These are phyloP conservation scores for Zeus faber DNA, from an alignment of 2,113 vertebrate genomes.

Conservation along the genomic window DNA sequence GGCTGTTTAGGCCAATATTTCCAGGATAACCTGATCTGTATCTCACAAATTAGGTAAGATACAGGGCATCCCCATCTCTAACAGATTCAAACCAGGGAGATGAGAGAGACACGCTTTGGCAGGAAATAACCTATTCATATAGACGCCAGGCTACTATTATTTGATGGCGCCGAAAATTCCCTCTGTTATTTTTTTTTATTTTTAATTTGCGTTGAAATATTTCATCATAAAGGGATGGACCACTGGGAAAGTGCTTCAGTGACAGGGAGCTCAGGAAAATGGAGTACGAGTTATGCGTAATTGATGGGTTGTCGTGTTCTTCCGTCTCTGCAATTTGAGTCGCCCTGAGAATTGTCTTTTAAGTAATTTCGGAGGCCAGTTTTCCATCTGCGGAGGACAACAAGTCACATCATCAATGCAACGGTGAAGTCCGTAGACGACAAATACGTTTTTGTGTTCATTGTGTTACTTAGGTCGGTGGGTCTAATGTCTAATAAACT, in stretches of 20 bases:
- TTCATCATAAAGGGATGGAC: conserved; percentile 40
- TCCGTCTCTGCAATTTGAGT: conserved; percentile 54
- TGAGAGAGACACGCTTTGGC: conserved; percentile 47
- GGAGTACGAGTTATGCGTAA: conserved; percentile 46
- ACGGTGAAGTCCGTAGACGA: no score
- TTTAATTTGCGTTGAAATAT: conserved; percentile 53
- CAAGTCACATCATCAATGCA: background rate
- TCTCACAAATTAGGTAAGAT: conserved; percentile 83
- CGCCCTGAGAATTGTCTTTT: conserved; percentile 26
- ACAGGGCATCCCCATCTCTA: conserved; percentile 69
- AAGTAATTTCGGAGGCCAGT: conserved; percentile 22
- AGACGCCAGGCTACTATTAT: conserved; percentile 54
- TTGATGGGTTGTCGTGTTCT: conserved; percentile 42
- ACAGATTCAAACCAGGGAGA: conserved; percentile 58
- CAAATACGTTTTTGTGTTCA: no score
- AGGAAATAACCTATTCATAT: conserved; percentile 68
- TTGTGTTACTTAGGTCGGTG: no score
- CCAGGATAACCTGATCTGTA: conserved; percentile 80
- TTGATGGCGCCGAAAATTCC: conserved; percentile 30
- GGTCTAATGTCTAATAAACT: no score
- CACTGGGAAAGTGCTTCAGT: conserved; percentile 37
- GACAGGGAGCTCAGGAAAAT: conserved; percentile 28
- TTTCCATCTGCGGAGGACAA: conserved; percentile 9
- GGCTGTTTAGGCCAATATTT: conserved; percentile 90
- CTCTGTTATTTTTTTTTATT: conserved; percentile 36